These are phyloP conservation scores for Pangasius djambal DNA, from an alignment of 2,797 vertebrate species.

Conservation along the genomic window DNA sequence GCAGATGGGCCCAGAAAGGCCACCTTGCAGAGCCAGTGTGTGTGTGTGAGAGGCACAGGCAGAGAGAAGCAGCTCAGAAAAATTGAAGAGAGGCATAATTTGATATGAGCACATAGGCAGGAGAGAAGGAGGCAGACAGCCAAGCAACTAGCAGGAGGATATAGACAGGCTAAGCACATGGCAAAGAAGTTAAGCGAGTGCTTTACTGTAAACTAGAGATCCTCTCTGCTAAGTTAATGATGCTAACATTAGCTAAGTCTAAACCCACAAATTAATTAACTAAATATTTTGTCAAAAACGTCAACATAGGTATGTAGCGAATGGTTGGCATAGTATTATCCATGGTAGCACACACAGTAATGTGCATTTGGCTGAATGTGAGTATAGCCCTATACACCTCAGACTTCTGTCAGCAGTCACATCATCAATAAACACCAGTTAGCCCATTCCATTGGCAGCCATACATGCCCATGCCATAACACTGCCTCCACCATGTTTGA, in stretches of 20 bases:
- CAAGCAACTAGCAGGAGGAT: conserved; percentile 55
- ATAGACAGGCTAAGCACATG: conserved; percentile 69
- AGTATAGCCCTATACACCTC: too few species aligned
- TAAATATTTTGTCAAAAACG: background rate
- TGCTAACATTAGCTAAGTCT: conserved; percentile 6
- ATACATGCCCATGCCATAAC: too few species aligned
- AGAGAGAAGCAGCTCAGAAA: conserved; percentile 58
- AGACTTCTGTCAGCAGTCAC: too few species aligned
- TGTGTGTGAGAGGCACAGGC: conserved; percentile 36
- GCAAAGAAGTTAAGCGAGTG: conserved; percentile 52
- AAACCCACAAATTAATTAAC: background rate
- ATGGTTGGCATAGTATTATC: too few species aligned
- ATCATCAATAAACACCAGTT: too few species aligned
- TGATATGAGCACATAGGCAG: conserved; percentile 68
- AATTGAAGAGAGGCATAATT: conserved; percentile 78
- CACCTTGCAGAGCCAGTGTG: conserved; percentile 34
- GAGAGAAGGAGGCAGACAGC: conserved; percentile 61
- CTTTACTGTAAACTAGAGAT: conserved; percentile 36
- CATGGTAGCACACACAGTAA: background rate
- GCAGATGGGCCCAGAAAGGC: conserved; percentile 65
- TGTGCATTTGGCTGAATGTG: too few species aligned
- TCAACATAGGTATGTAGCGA: background rate
- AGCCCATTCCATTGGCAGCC: too few species aligned
- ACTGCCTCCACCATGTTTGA: too few species aligned
- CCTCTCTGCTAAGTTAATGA: conserved; percentile 61